Evolutionary conservation across 2,113 vertebrate species (phyloP), one percentile per base, ranked within the genome.

Genomic region (Microcebus griseorufus): DNA sequence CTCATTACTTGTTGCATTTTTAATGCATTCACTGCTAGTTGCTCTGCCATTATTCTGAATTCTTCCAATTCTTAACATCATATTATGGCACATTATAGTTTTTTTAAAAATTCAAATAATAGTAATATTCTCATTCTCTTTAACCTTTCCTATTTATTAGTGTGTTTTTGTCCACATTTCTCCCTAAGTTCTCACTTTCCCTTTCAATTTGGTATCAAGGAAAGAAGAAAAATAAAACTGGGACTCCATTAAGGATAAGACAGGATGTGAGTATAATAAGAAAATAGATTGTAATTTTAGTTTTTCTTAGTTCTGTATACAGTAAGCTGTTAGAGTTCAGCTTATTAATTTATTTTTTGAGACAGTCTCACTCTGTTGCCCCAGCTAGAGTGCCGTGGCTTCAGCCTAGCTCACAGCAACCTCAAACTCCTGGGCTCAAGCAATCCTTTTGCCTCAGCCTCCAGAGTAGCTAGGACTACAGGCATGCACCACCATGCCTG

Each of bases 241-340:
- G 18, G 29, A 69, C 34, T 39, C 69, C 65, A 93, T 89, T 96
- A 95, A 60, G 9, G 62, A 39, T 67, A 94, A 82, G 37, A 69
- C 14, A 95, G 1, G 32, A 82, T 85, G 23, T 55, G 23, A 94
- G 3, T 87, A 88, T 25, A 32, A 58, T 45, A 84, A 34, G 45
- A 79, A 79, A 94, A 51, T 88, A 86, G 18, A 37, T 73, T 42
- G 22, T 97, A 4, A 55, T 96, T 97, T 97, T 64, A 86, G 95
- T 78, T 95, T 88, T 60, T 27, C 94, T 94, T 65, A 85, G n/a
- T n/a, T 32, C 48, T 25, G 29, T 82, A 95, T 88, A 93, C 62
- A 42, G 70, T 94, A 97, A 97, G 82, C 16, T 48, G 42, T 82
- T 17, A 93, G 37, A 53, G 60, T 81, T 95, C 84, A 89, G 69